Percentiles rank a stretch among this genome's conserved stretches.
Conservation (phyloP, 2,113 vertebrate genomes). For the Sphyrna mokarran region DNA sequence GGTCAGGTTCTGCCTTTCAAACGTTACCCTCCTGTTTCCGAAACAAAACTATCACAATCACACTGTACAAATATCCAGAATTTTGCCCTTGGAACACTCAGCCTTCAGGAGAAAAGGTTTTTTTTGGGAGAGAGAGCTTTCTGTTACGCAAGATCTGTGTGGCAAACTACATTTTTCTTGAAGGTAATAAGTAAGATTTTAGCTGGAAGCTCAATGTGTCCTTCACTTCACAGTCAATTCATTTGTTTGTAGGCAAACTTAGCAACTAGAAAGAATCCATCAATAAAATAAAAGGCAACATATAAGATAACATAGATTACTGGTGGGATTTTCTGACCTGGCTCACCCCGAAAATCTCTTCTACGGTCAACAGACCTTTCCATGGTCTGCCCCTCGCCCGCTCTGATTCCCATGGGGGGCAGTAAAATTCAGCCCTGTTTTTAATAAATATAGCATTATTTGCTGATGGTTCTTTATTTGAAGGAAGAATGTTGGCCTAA, state of each 20-base stretch:
- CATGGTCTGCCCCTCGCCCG: no score
- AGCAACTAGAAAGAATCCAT: not conserved
- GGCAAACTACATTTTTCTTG: not conserved
- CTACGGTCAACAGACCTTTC: no score
- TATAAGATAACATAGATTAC: not conserved
- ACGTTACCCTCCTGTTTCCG: not conserved
- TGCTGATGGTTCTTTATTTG: not conserved
- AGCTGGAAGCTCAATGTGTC: not conserved
- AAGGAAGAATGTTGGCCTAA: not conserved
- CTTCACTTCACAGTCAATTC: not conserved
- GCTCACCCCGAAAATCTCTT: no score
- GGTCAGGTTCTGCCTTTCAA: not conserved
- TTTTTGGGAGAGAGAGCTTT: not conserved
- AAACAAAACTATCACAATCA: not conserved
- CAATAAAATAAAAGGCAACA: not conserved
- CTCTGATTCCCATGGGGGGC: no score
- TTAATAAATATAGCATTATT: not conserved
- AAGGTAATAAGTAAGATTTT: not conserved
- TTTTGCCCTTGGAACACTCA: not conserved
- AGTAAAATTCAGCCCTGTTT: no score
- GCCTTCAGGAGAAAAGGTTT: not conserved
- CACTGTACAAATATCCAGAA: not conserved
- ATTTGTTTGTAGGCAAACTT: not conserved
- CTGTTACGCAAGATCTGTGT: not conserved
- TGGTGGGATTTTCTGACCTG: no score